These are phyloP conservation scores for Virgularia gustaviana DNA, from an alignment of 92 coral and sea anemone genomes.

Conservation along the genomic window DNA sequence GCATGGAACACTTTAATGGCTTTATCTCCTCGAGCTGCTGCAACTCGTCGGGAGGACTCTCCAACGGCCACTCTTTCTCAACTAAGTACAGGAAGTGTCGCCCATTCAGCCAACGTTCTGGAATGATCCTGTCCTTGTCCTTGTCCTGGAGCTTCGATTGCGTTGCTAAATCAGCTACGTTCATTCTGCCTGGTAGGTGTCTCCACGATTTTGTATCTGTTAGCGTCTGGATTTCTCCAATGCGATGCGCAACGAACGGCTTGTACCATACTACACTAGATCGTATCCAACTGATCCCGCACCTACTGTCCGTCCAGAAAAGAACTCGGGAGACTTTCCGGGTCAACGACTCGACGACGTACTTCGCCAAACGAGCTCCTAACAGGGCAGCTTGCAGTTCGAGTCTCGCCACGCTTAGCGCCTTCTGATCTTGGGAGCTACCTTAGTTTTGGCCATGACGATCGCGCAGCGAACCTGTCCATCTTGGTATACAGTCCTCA, in stretches of 20 bases:
- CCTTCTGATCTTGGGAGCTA: slow-evolving; percentile 58
- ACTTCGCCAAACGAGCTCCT: slow-evolving; percentile 48
- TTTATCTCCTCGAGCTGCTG: too few species aligned
- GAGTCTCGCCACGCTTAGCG: slow-evolving; percentile 20
- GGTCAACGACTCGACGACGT: slow-evolving; percentile 35
- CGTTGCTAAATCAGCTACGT: slow-evolving; percentile 48
- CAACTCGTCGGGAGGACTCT: too few species aligned
- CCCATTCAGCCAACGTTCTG: slow-evolving; percentile 44
- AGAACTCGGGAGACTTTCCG: slow-evolving; percentile 4
- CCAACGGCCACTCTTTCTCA: slow-evolving; percentile 28
- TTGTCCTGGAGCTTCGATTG: too few species aligned
- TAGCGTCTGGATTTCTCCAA: slow-evolving; percentile 19
- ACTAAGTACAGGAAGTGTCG: slow-evolving; percentile 36
- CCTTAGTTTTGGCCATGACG: slow-evolving; percentile 60
- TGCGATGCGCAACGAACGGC: slow-evolving; percentile 24
- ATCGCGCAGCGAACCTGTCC: slow-evolving; percentile 37
- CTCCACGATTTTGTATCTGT: slow-evolving; percentile 27
- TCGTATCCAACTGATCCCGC: slow-evolving; percentile 25
- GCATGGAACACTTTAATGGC: too few species aligned
- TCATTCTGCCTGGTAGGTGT: slow-evolving; percentile 32
- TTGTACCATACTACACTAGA: slow-evolving; percentile 30
- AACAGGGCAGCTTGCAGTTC: slow-evolving; percentile 47
- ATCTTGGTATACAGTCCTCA: slow-evolving; percentile 41
- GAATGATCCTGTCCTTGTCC: slow-evolving; percentile 12
- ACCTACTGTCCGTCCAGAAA: slow-evolving; percentile 55